These are phyloP conservation scores for Uropsilus gracilis DNA, from an alignment of 2,113 vertebrate species.

Conservation along the genomic window DNA sequence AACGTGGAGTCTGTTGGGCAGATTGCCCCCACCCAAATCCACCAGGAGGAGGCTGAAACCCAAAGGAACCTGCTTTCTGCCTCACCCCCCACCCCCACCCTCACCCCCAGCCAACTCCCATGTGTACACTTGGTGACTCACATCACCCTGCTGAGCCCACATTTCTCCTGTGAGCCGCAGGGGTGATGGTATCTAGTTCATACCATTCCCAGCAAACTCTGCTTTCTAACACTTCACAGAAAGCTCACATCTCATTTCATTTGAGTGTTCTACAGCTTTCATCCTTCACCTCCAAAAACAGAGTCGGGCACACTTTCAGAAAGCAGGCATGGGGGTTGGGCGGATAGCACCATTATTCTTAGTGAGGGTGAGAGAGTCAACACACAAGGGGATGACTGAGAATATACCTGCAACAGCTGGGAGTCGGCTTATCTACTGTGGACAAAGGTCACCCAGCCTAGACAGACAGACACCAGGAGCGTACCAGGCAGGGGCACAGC, in stretches of 20 bases:
- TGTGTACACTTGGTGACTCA: not conserved
- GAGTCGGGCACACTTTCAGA: too few relatives aligned
- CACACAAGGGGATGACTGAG: not conserved
- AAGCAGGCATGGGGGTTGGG: not conserved
- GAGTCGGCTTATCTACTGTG: not conserved
- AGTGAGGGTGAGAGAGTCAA: not conserved
- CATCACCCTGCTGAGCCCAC: not conserved
- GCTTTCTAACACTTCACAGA: not conserved
- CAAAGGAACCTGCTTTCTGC: not conserved
- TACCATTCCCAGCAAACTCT: not conserved
- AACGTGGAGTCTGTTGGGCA: not conserved
- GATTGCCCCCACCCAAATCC: not conserved
- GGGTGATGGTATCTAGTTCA: not conserved
- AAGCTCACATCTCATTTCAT: not conserved
- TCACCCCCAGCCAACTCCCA: too few relatives aligned
- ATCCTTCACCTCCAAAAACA: not conserved
- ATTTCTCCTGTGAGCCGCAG: not conserved
- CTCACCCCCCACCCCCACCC: too few relatives aligned
- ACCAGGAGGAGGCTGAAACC: accelerated
- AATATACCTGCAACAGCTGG: conserved; percentile 37
- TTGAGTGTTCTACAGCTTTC: accelerated
- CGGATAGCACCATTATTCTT: not conserved
- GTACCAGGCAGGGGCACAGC: conserved; percentile 24
- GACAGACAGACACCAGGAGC: not conserved
- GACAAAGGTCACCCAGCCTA: not conserved